A percentile compares a stretch with the other conserved stretches of the same genome.
Conservation (phyloP, 2,888 invertebrate genomes). For the Mythimna ferrago region DNA sequence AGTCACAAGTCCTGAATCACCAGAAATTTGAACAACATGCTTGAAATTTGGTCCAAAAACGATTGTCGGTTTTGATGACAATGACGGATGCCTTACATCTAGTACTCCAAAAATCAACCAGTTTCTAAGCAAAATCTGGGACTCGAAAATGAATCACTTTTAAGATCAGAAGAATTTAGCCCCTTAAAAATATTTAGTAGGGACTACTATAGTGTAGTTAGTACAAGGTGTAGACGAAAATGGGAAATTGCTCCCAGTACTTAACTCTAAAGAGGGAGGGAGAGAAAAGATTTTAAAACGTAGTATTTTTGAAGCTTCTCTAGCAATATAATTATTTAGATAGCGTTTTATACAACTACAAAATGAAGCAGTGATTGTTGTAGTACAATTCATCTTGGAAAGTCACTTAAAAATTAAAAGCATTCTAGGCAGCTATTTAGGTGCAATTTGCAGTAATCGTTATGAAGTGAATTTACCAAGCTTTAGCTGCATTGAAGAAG, state of each 20-base stretch:
- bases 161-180: not conserved
- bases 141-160: conserved; percentile 28
- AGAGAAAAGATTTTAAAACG: conserved; percentile 79
- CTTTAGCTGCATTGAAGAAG: not conserved
- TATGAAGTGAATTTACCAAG: not conserved
- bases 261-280: conserved; percentile 74
- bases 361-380: conserved; percentile 7
- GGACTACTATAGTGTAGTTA: conserved; percentile 68
- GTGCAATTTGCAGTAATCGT: not conserved
- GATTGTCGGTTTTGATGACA: not conserved
- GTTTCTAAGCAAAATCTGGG: not conserved
- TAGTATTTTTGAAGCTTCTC: conserved; percentile 72
- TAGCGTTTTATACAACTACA: conserved; percentile 44
- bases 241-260: conserved; percentile 80
- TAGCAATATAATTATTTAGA: conserved; percentile 62
- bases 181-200: conserved; percentile 64
- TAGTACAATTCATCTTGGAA: not conserved
- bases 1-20: not conserved
- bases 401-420: not conserved
- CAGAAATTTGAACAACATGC: not conserved
- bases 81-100: too few relatives aligned
- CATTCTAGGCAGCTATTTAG: not conserved
- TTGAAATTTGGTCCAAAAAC: not conserved
- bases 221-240: conserved; percentile 78
- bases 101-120: not conserved